Conservation (phyloP, 2,797 vertebrate species). For the Oreochromis mossambicus region DNA sequence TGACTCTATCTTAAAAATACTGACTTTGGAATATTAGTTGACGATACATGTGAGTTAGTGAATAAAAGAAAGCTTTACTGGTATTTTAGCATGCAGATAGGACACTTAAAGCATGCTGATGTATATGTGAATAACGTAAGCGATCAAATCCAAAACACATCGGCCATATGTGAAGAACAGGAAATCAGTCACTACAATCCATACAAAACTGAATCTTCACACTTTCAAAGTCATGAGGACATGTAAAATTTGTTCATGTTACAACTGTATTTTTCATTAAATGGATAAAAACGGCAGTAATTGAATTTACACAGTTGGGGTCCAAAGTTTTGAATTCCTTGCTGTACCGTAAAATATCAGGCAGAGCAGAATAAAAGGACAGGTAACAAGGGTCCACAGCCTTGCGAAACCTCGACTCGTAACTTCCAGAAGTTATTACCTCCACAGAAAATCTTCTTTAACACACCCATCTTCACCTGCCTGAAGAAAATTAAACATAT, state of each 20-base stretch:
- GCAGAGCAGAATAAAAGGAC: neutral
- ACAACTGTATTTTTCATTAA: neutral
- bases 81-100: conserved; percentile 34
- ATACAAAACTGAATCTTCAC: neutral
- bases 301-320: neutral
- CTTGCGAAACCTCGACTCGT: neutral
- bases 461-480: neutral
- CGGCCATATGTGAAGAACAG: neutral
- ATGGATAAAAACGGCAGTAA: conserved; percentile 48
- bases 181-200: neutral
- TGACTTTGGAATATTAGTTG: neutral
- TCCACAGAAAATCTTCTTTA: neutral
- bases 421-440: neutral
- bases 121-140: neutral
- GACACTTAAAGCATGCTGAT: conserved; percentile 31
- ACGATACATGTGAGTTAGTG: neutral
- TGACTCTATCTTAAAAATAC: neutral
- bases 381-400: neutral
- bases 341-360: neutral
- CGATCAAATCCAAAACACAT: neutral
- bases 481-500: neutral
- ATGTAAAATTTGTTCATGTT: neutral
- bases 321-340: neutral
- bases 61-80: neutral
- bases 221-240: neutral